Base-by-base conservation (phyloP, 2,888 invertebrate species). In the Lasioglossum zephyrum region DNA sequence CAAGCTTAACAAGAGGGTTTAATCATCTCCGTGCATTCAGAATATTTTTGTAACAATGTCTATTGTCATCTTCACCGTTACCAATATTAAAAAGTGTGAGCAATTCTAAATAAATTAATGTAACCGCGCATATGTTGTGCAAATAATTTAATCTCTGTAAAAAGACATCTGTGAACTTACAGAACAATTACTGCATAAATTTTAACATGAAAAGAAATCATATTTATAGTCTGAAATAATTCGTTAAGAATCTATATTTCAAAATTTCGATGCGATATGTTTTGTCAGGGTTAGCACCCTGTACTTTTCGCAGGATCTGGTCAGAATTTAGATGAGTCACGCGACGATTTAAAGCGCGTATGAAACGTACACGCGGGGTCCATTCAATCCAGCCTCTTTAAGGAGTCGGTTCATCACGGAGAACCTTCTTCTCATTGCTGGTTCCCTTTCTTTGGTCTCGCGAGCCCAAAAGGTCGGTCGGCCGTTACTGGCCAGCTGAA, bases 401-500 rank as follows among this genome's bases (percentile, higher is more conserved):
- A 87, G 78, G 47, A 76, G 60, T 69, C 31, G 70, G 41, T 76
- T 79, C 86, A 82, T 82, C 82, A 82, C 49, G 70, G n/a, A 79
- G 82, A 85, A 77, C 57, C 57, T 70, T 66, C 75, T 73, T 76
- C 74, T 84, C 84, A 76, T 84, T 84, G 57, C 73, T 36, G 72
- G 22, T 36, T n/a, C 63, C 79, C 69, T 78, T 85, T 84, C 73
- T 74, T 87, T 77, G 49, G 75, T 60, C 75, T 77, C 47, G 80
- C 60, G 69, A 49, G 39, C 70, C 82, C 41, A 76, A 83, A 87
- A 79, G 86, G 76, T 86, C 73, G 79, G 83, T 79, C 86, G 83
- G 26, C 78, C 86, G 84, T 86, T 79, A 76, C 81, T 31, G 81
- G 73, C 81, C 36, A 77, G 81, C 77, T 88, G 82, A 89, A 88